Percentiles rank a stretch among this genome's conserved stretches.
These are phyloP conservation scores for Chelon labrosus DNA, from an alignment of 2,797 vertebrate genomes.

Conservation along the genomic window DNA sequence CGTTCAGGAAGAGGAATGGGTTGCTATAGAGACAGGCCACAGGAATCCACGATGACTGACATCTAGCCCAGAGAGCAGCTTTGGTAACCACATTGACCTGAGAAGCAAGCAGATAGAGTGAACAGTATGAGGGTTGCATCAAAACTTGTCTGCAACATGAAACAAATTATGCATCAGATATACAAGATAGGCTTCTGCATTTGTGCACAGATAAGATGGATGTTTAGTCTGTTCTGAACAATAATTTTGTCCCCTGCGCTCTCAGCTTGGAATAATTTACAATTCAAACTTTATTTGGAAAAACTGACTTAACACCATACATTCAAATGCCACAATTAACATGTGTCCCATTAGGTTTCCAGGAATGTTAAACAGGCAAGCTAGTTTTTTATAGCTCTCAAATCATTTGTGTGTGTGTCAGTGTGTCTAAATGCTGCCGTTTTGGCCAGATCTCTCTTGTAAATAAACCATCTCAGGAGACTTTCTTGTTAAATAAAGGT, in stretches of 20 bases:
- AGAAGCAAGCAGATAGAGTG: conserved; percentile 40
- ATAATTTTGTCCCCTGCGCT: not conserved
- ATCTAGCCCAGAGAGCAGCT: conserved; percentile 64
- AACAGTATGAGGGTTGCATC: not conserved
- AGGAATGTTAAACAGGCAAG: conserved; percentile 9
- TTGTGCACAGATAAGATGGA: not conserved
- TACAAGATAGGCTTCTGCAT: not conserved
- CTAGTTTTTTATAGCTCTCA: not conserved
- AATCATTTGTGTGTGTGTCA: not conserved
- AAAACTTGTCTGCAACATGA: not conserved
- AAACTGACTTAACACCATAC: conserved; percentile 10
- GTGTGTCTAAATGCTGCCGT: not conserved
- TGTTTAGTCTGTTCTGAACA: not conserved
- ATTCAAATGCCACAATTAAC: conserved; percentile 23
- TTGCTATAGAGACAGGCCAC: conserved; percentile 73
- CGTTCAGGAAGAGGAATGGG: conserved; percentile 58
- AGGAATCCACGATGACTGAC: conserved; percentile 67
- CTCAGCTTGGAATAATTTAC: conserved; percentile 14
- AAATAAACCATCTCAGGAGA: conserved; percentile 26
- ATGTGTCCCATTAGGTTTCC: conserved; percentile 7
- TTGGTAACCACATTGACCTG: conserved; percentile 73
- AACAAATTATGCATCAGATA: conserved; percentile 16
- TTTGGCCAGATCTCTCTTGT: not conserved
- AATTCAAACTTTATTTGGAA: conserved; percentile 41
- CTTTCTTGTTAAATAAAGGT: conserved; percentile 12